phyloP scores from a whole-genome alignment of 1,140 invertebrate species.

The Polypedilum pembai region DNA sequence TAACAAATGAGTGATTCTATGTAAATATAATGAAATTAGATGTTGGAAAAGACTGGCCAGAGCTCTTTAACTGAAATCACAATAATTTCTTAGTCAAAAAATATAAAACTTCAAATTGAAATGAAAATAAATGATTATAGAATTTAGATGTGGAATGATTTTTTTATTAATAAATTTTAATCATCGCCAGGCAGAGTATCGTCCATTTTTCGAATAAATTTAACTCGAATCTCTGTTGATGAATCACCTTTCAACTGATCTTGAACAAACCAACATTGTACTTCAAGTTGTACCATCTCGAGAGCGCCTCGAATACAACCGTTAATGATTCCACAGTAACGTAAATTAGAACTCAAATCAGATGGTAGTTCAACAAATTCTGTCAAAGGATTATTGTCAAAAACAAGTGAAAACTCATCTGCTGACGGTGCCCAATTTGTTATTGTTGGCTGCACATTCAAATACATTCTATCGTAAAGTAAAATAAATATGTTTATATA shows the following conservation, averaged over 20 bases:
- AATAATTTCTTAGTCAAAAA: too few relatives aligned
- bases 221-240: constrained; percentile 88
- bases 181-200: constrained; percentile 98
- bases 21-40: too few relatives aligned
- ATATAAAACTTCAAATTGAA: too few relatives aligned
- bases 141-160: background rate
- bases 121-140: too few relatives aligned
- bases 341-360: constrained; percentile 66
- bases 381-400: constrained; percentile 93
- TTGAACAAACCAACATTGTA: constrained; percentile 75
- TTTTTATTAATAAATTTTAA: constrained; percentile 46
- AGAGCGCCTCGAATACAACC: constrained; percentile 90
- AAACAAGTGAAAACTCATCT: constrained; percentile 93
- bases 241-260: constrained; percentile 94
- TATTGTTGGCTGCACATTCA: constrained; percentile 83
- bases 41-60: too few relatives aligned
- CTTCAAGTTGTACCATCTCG: constrained; percentile 88
- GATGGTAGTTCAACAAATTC: constrained; percentile 98
- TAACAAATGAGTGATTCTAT: too few relatives aligned
- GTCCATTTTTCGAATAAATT: constrained; percentile 91
- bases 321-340: constrained; percentile 91
- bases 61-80: too few relatives aligned
- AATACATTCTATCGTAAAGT: constrained; percentile 74
- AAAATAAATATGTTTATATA: constrained; percentile 38
- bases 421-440: constrained; percentile 88